Evolutionary conservation across 2,797 vertebrate species (phyloP).

Genomic region (Thripadectes ignobilis): DNA sequence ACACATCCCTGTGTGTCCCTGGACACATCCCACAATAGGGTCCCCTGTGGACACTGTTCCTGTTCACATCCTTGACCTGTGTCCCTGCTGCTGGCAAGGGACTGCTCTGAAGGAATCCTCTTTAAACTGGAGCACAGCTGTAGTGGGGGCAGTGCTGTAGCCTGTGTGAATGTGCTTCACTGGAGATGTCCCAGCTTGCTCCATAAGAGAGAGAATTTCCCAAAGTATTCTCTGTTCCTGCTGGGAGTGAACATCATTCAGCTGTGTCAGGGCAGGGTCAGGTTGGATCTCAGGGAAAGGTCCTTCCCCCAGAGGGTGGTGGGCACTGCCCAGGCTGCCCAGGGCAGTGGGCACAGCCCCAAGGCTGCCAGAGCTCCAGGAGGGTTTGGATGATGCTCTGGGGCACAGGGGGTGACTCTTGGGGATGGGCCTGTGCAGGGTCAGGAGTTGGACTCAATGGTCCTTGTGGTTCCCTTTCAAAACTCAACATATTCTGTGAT

Average conservation of each 20-base stretch:
- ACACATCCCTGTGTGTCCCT: not conserved
- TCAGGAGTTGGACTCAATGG: fast-evolving
- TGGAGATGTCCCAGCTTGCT: not conserved
- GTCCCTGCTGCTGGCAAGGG: not conserved
- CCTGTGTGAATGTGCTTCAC: not conserved
- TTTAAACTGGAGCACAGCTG: not conserved
- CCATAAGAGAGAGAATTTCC: not conserved
- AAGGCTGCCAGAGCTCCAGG: not conserved
- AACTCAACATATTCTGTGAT: not conserved
- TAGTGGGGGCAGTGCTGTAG: not conserved
- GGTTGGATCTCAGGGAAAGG: not conserved
- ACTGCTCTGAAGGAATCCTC: not conserved
- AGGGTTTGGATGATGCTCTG: not conserved
- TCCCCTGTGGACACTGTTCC: not conserved
- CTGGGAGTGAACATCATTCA: not conserved
- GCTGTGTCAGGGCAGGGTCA: not conserved
- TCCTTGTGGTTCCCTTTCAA: not conserved
- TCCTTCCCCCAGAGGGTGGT: not conserved
- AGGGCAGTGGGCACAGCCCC: not conserved
- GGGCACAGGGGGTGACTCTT: not conserved
- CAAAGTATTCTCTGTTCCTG: not conserved
- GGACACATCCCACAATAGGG: too few relatives aligned
- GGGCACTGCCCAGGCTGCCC: not conserved
- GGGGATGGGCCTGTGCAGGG: not conserved
- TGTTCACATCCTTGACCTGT: not conserved